These are phyloP conservation scores for Tipula lateralis DNA, from an alignment of 2,888 invertebrate species.

Conservation along the genomic window DNA sequence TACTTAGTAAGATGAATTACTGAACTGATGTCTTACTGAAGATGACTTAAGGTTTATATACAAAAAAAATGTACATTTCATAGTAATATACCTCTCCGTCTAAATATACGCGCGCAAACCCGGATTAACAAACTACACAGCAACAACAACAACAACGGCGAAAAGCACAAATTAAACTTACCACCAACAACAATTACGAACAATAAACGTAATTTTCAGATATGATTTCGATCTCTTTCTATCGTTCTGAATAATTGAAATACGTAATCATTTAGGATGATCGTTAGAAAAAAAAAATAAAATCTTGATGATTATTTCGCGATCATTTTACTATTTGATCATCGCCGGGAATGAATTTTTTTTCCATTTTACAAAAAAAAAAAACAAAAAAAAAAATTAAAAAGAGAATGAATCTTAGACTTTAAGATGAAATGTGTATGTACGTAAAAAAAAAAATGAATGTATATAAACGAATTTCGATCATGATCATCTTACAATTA, in stretches of 20 bases:
- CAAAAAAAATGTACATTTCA: neutral
- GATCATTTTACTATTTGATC: slow-evolving; percentile 11
- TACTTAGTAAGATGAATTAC: slow-evolving; percentile 21
- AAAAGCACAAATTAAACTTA: neutral
- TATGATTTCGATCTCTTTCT: slow-evolving; percentile 27
- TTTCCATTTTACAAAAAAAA: neutral
- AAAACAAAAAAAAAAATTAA: neutral
- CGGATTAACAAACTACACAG: slow-evolving; percentile 20
- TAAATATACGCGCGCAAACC: slow-evolving; percentile 26
- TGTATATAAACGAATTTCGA: slow-evolving; percentile 14
- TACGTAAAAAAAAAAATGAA: neutral
- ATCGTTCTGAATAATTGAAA: neutral
- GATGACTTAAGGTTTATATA: slow-evolving; percentile 34
- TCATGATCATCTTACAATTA: neutral
- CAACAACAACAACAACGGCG: neutral
- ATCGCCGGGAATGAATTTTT: slow-evolving; percentile 14
- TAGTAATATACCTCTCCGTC: neutral
- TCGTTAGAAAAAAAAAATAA: neutral
- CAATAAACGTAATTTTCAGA: neutral
- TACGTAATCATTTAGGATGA: slow-evolving; percentile 26
- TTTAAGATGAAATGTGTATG: neutral
- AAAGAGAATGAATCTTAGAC: slow-evolving; percentile 4
- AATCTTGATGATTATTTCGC: neutral
- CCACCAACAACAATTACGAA: neutral
- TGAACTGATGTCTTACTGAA: slow-evolving; percentile 35